Conservation (phyloP, 2,797 vertebrate species). For the Pogonophryne albipinna region DNA sequence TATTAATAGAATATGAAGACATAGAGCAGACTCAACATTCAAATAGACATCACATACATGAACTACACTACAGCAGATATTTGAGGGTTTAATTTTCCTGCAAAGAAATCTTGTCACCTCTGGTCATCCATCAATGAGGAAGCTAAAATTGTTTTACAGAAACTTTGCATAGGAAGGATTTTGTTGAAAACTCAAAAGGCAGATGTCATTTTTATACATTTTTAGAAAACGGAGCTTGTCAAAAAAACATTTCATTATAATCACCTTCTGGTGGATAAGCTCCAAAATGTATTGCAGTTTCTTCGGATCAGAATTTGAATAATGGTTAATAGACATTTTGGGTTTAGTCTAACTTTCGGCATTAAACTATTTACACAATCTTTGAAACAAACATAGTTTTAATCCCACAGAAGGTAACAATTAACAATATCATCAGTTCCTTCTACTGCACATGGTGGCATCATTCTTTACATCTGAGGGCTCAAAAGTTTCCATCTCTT, state of each 20-base stretch:
- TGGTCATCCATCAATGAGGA: background rate
- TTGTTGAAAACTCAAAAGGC: no score
- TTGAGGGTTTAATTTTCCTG: background rate
- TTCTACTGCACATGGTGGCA: slow-evolving; percentile 21
- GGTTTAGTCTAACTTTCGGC: no score
- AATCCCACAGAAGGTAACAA: slow-evolving; percentile 11
- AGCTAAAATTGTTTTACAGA: background rate
- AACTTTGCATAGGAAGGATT: no score
- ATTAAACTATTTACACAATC: no score
- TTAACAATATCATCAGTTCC: slow-evolving; percentile 45
- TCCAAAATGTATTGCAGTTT: background rate
- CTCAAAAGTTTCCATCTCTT: slow-evolving; percentile 61
- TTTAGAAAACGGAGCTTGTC: no score
- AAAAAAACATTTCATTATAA: background rate
- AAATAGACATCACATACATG: background rate
- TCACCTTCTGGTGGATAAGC: background rate
- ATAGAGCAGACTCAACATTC: no score
- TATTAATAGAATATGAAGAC: no score
- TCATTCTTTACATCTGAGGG: slow-evolving; percentile 68
- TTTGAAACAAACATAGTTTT: background rate
- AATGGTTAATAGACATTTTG: background rate
- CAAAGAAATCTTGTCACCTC: background rate
- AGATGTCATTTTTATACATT: no score
- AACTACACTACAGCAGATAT: background rate
- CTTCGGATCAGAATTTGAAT: background rate